Base-by-base conservation (phyloP, 2,113 vertebrate genomes). In the Pavo muticus region DNA sequence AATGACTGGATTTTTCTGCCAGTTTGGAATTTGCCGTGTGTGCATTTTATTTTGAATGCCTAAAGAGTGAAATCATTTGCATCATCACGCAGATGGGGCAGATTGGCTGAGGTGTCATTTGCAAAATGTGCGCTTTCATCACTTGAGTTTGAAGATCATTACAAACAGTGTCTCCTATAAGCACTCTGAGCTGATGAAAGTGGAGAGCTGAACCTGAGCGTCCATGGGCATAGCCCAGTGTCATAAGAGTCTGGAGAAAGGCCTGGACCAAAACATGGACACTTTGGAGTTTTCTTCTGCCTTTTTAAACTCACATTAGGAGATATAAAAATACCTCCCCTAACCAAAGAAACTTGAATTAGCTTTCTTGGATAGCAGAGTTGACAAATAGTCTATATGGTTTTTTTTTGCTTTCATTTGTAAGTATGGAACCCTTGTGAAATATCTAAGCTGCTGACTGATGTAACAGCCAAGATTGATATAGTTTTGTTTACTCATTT, bases 1-100 rank as follows among this genome's bases (percentile, higher is more conserved):
- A 96, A 97, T 97, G 97, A 95, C 95, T 95, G 90, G 95, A 78
- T 97, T 97, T 97, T 94, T 79, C 86, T 97, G 92, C 93, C 93
- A 93, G 92, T 85, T 97, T 95, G 87, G 92, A 97, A 97, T 96
- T 96, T 97, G 96, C 91, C 20, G 57, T 82, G 88, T 95, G 84
- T 90, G 91, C 86, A 65, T 90, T 96, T 96, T 96, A 87, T 89
- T 95, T 94, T 96, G 96, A 93, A 94, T 92, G 91, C 91, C 95
- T 91, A 59, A 90, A 95, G 96, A 96, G 78, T 87, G 84, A 95
- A 97, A 91, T 87, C 70, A 86, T 92, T 92, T 95, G 74, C 52
- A 35, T 35, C 0, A 8, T 84, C 74, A 76, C 48, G 88, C 68
- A 95, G 83, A 86, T 81, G 87, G 79, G 79, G 24, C 63, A 84